Base-by-base conservation (phyloP, 2,113 vertebrate species). In the Halichoeres trimaculatus region DNA sequence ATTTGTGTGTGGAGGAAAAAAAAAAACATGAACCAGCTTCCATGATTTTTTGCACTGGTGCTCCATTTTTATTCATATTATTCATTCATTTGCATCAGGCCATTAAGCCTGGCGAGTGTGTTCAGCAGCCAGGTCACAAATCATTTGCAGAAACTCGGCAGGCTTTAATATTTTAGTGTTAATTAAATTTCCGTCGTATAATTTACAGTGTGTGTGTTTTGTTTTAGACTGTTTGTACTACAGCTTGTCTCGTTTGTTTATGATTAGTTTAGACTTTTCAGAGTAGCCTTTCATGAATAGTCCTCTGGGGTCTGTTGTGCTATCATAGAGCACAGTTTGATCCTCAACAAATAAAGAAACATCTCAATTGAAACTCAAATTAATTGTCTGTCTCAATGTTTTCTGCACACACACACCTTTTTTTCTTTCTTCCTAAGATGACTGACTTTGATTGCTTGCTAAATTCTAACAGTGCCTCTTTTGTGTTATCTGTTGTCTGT, bases 101-200 rank as follows among this genome's bases (percentile, higher is more conserved):
- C 76, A 80, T 69, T 54, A 71, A 57, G 55, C 23, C 51, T 36
- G 10, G 1, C 16, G 10, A 63, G 56, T 0, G 66, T 34, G 0
- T 76, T 87, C 61, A 47, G 67, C 54, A 40, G 48, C 60, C 70
- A 53, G 60, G 68, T 81, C 77, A 43, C 72, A 65, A 78, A 78
- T 78, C n/a, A 66, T 80, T 59, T 58, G 22, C 56, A 60, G 74
- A 47, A 57, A 80, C 41, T 48, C 24, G 12, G 1, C 3, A 72
- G 54, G 50, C 34, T 74, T 65, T 54, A 80, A 74, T 52, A 22
- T 76, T 76, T 81, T 55, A 59, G 22, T 6, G 43, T 72, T 75
- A 85, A 81, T 84, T 70, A 40, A 7, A 60, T 52, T 47, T 69
- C 9, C 48, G 53, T 50, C 30, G 14, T 66, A 40, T 68, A 36